Evolutionary conservation across 2,113 vertebrate genomes (phyloP).

Genomic region (Camarhynchus parvulus): DNA sequence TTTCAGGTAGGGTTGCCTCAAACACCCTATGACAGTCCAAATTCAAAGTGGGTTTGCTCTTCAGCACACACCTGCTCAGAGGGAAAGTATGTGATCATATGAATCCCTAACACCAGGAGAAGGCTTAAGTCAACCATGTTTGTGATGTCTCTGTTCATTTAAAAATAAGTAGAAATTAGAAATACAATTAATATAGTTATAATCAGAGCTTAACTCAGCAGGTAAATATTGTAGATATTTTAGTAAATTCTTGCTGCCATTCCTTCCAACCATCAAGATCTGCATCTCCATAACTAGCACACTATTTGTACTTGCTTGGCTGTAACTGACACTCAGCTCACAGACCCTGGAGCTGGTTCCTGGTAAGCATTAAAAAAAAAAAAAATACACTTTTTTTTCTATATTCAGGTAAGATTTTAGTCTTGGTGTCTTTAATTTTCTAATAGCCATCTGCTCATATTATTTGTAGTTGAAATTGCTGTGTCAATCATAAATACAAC

Average conservation of each 20-base stretch:
- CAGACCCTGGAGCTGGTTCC: not conserved
- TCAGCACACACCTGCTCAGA: not conserved
- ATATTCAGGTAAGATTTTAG: not conserved
- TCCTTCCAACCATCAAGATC: not conserved
- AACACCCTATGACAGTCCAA: not conserved
- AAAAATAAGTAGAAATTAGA: not conserved
- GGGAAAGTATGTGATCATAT: not conserved
- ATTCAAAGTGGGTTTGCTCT: not conserved
- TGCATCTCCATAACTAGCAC: not conserved
- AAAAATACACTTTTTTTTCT: not conserved
- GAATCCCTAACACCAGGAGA: fast-evolving
- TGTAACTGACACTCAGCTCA: not conserved
- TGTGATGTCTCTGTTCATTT: not conserved
- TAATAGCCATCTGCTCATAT: not conserved
- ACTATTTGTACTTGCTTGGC: not conserved
- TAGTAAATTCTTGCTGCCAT: not conserved
- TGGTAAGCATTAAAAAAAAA: not conserved
- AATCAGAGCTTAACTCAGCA: not conserved
- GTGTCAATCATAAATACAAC: not conserved
- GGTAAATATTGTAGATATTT: not conserved
- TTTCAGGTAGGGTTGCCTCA: not conserved
- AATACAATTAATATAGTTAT: not conserved
- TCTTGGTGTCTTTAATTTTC: not conserved
- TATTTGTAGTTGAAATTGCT: not conserved
- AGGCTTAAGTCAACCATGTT: not conserved